Evolutionary conservation across 2,888 invertebrate genomes (phyloP), one percentile per base, ranked within the genome.

Genomic region (Alloscopus bannaensis): DNA sequence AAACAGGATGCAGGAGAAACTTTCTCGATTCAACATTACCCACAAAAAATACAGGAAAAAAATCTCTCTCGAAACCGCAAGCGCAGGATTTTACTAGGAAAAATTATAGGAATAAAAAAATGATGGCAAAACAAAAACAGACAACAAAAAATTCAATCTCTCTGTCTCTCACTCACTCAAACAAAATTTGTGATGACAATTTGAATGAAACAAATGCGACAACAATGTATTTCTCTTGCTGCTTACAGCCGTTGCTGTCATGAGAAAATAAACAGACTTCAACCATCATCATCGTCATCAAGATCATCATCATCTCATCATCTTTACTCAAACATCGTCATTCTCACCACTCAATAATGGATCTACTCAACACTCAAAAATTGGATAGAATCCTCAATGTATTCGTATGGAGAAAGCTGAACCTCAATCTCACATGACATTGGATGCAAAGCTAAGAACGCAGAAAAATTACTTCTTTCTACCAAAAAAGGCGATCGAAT

Each of bases 171-270:
- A n/a, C 47, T 47, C 47, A n/a, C 11, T 47, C 47, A 47, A 47
- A n/a, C n/a, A 18, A 6, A 47, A 6, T n/a, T 47, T 47, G 55
- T 8, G 24, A 55, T 26, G 28, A 55, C 40, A 8, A 40, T 22
- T 20, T 55, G 24, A 55, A 26, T 55, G 24, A 55, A 55, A 59
- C 57, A 45, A 64, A 79, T 66, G 36, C 72, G 77, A 78, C 81
- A 71, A 79, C 82, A 76, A 72, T 79, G 65, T 80, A 76, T 82
- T 82, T 80, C 76, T 82, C 71, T 82, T 79, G 66, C 79, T 76
- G 80, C 78, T 82, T 82, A 82, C 80, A 82, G 82, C 82, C 82
- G 82, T 82, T 82, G 82, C 82, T 82, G 82, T 82, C 82, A 80
- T 82, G 82, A 82, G 82, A 82, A 80, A 82, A 80, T 82, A 82